phyloP scores from a whole-genome alignment of 2,888 invertebrate species.

The Cenopis cana region DNA sequence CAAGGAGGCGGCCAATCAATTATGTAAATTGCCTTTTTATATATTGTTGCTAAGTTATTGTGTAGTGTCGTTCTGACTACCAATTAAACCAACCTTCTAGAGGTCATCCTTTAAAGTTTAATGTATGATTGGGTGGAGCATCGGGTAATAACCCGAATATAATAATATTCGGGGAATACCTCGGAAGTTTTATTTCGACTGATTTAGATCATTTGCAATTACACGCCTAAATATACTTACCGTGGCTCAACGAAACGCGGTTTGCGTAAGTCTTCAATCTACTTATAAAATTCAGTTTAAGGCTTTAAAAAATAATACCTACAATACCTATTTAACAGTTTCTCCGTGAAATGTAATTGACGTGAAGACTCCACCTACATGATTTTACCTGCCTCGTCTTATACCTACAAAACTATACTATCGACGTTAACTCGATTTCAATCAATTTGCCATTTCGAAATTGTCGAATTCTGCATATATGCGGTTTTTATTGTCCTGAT shows the following conservation, averaged over 20 bases:
- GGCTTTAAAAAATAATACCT: no score
- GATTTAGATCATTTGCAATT: neutral
- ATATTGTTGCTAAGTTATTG: neutral
- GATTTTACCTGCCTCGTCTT: constrained; percentile 2
- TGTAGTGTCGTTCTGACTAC: neutral
- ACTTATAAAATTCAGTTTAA: neutral
- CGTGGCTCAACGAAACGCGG: neutral
- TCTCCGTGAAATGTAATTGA: neutral
- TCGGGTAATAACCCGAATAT: no score
- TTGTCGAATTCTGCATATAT: constrained; percentile 45
- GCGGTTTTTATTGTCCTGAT: constrained; percentile 54
- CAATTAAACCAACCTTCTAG: neutral
- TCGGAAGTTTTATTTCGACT: neutral
- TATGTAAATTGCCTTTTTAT: constrained; percentile 11
- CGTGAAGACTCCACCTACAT: neutral
- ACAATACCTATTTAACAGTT: neutral
- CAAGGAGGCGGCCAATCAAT: neutral
- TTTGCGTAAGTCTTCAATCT: neutral
- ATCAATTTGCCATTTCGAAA: constrained; percentile 43
- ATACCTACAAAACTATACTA: constrained; percentile 30
- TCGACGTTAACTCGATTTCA: constrained; percentile 32
- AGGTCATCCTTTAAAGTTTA: constrained; percentile 1
- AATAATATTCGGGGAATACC: neutral
- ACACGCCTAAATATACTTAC: neutral
- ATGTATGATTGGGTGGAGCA: neutral